phyloP scores from a whole-genome alignment of 2,113 vertebrate genomes.

The Micronisus gabar region DNA sequence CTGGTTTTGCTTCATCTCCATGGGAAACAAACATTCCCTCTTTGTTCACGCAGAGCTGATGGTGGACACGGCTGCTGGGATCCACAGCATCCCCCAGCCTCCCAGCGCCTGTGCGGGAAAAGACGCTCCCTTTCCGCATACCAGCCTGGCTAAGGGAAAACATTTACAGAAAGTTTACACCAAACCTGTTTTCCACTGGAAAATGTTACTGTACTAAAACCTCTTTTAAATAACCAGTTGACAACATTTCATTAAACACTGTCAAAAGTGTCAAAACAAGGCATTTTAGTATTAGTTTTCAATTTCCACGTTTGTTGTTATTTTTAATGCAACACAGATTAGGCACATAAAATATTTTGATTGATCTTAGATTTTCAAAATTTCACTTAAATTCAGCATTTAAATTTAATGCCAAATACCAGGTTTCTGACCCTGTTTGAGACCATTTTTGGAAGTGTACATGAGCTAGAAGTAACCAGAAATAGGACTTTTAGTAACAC shows the following conservation, averaged over 20 bases:
- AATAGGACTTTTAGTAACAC: not conserved
- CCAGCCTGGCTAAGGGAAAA: not conserved
- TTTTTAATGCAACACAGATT: not conserved
- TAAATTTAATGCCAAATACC: not conserved
- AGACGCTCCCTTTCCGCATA: not conserved
- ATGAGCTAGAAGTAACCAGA: not conserved
- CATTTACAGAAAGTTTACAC: not conserved
- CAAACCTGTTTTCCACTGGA: accelerated
- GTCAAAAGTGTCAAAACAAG: not conserved
- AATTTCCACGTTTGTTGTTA: not conserved
- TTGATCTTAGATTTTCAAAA: not conserved
- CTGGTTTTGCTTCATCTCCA: not conserved
- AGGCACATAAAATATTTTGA: not conserved
- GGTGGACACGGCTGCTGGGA: accelerated
- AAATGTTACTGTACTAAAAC: accelerated
- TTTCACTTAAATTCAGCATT: not conserved
- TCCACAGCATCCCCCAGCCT: not conserved
- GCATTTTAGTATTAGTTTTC: not conserved
- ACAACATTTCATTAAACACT: not conserved
- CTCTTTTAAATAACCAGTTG: not conserved
- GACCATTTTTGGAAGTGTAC: accelerated
- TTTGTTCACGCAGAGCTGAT: too few relatives aligned
- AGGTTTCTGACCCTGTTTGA: not conserved
- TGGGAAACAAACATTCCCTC: not conserved
- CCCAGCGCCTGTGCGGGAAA: accelerated